These are phyloP conservation scores for Sesia bembeciformis DNA, from an alignment of 2,888 invertebrate species.

Conservation along the genomic window DNA sequence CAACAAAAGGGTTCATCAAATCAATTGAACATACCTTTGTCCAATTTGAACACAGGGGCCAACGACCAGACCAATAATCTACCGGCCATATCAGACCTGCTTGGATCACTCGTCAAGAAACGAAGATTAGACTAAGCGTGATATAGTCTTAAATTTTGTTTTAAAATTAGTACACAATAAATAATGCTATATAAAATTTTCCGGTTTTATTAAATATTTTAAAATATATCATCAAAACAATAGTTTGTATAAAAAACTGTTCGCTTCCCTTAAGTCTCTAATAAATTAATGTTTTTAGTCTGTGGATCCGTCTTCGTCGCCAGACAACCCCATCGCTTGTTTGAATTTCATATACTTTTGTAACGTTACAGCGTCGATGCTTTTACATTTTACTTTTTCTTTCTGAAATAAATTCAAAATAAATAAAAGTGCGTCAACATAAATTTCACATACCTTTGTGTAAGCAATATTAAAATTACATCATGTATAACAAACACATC, in stretches of 20 bases:
- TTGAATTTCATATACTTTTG: conserved; percentile 57
- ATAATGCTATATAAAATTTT: not conserved
- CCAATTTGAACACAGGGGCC: conserved; percentile 73
- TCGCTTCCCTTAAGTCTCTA: not conserved
- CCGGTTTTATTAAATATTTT: too few species aligned
- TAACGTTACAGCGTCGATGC: conserved; percentile 29
- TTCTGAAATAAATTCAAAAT: conserved; percentile 31
- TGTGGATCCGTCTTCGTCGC: conserved; percentile 57
- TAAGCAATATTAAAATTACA: not conserved
- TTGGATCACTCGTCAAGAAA: conserved; percentile 88
- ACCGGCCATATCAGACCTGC: conserved; percentile 86
- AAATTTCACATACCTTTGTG: not conserved
- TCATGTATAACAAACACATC: not conserved
- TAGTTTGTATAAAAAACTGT: not conserved
- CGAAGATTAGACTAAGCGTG: conserved; percentile 78
- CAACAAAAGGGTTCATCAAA: conserved; percentile 46
- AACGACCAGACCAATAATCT: conserved; percentile 84
- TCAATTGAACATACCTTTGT: conserved; percentile 57
- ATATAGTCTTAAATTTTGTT: conserved; percentile 9
- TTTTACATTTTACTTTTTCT: conserved; percentile 51
- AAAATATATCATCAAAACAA: too few species aligned
- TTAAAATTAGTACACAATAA: not conserved
- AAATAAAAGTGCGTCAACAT: conserved; percentile 5
- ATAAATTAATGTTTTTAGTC: conserved; percentile 26
- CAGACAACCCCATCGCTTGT: conserved; percentile 60